These are phyloP conservation scores for Leistus spinibarbis DNA, from an alignment of 2,888 invertebrate genomes.

Conservation along the genomic window DNA sequence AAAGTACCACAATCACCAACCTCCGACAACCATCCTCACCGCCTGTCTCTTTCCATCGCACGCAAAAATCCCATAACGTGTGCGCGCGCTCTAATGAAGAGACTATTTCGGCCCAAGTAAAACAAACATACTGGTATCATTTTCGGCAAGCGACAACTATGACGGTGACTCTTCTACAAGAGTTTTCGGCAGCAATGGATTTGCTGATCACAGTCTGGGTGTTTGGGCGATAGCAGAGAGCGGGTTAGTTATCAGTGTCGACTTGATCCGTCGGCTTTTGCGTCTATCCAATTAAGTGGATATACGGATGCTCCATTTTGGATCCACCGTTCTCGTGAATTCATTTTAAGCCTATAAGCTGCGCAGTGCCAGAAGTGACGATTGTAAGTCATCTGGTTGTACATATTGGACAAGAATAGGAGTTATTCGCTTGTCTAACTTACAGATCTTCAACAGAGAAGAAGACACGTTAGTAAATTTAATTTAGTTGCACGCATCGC, in stretches of 20 bases:
- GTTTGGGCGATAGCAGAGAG: conserved; percentile 43
- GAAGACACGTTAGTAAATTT: neutral
- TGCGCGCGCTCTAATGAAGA: neutral
- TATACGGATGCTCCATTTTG: conserved; percentile 57
- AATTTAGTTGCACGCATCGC: neutral
- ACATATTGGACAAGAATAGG: neutral
- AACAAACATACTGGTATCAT: conserved; percentile 35
- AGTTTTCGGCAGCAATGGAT: neutral
- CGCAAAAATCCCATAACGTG: neutral
- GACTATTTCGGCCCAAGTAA: conserved; percentile 19
- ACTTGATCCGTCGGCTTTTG: conserved; percentile 56
- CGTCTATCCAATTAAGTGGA: conserved; percentile 57
- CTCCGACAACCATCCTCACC: neutral
- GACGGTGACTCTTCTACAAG: neutral
- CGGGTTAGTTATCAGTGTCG: conserved; percentile 56
- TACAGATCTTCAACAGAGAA: neutral
- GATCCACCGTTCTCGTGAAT: conserved; percentile 55
- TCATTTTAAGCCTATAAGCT: conserved; percentile 47
- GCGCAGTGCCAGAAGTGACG: neutral
- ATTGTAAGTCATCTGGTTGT: neutral
- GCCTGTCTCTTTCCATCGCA: neutral
- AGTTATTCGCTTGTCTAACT: neutral
- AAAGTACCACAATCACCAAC: conserved; percentile 46
- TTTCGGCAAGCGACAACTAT: conserved; percentile 18
- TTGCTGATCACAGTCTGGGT: conserved; percentile 50